Evolutionary conservation across 2,888 invertebrate species (phyloP), one percentile per base, ranked within the genome.

Genomic region (Cinara cedri): DNA sequence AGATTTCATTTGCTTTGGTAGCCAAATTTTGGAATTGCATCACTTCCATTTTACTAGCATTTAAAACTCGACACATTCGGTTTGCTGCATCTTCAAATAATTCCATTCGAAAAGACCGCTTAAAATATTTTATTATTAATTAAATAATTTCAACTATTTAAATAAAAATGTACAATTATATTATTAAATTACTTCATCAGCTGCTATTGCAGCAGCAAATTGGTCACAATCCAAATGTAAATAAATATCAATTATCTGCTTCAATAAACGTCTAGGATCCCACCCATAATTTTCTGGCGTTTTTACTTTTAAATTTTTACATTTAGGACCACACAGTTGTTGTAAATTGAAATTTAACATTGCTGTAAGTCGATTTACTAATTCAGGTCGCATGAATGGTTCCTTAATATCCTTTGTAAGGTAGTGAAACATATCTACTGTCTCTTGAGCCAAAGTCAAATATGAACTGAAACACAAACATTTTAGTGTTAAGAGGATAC

Each of bases 321-420:
- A 98, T 87, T 97, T 97, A 66, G 96, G 93, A 13, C 98, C 97
- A 86, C 97, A 97, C 71, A 99, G 88, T 86, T 98, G 98, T 85
- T 95, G 94, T 83, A 99, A 89, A 88, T 99, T 99, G 87, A 96
- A 98, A 87, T 99, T 98, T 83, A 99, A 89, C 98, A 99, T 99
- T 81, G 98, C 96, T 78, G 98, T 97, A 81, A 99, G 89, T 75
- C 97, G 89, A 85, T 96, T 96, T 62, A 95, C 96, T 82, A 99
- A 88, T 87, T 97, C 97, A 1, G 96, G 93, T 82, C 95, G 90
- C 83, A 97, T 89, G 88, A 99, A 99, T 60, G 98, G 97, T 85
- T 96, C 94, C 84, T 93, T 93, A 83, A 98, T 97, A 85, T 96
- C 94, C 84, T 93, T 93, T 24, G 98, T 97, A 83, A 99, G 89